These are phyloP conservation scores for Lasioglossum figueresi DNA, from an alignment of 2,888 invertebrate species.

Conservation along the genomic window DNA sequence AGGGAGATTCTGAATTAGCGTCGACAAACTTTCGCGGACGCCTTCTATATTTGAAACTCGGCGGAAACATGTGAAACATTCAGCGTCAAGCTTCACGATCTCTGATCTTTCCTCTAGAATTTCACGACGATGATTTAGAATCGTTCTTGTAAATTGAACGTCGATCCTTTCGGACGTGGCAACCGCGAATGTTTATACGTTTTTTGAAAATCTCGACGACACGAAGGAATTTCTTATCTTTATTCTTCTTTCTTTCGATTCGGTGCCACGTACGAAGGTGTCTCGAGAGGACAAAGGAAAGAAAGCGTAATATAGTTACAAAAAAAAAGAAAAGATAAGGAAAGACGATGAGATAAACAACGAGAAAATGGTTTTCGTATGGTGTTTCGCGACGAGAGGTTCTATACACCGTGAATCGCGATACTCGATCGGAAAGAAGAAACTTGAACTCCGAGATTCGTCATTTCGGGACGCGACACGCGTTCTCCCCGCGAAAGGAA, in stretches of 20 bases:
- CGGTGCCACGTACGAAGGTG: conserved; percentile 26
- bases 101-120: not conserved
- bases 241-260: not conserved
- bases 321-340: not conserved
- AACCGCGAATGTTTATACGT: not conserved
- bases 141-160: conserved; percentile 23
- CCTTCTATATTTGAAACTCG: not conserved
- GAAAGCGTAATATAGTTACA: not conserved
- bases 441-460: not conserved
- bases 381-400: conserved; percentile 17
- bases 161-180: conserved; percentile 22
- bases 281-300: not conserved
- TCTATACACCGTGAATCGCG: conserved; percentile 19
- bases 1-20: conserved; percentile 6
- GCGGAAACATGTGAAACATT: not conserved
- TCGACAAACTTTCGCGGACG: conserved; percentile 30
- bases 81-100: no score
- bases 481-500: not conserved
- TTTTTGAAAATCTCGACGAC: not conserved
- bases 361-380: conserved; percentile 37
- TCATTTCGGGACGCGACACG: not conserved
- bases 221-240: not conserved
- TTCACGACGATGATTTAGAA: not conserved
- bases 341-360: conserved; percentile 14
- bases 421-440: conserved; percentile 2